These are phyloP conservation scores for Eupithecia dodoneata DNA, from an alignment of 2,888 invertebrate genomes.

Conservation along the genomic window DNA sequence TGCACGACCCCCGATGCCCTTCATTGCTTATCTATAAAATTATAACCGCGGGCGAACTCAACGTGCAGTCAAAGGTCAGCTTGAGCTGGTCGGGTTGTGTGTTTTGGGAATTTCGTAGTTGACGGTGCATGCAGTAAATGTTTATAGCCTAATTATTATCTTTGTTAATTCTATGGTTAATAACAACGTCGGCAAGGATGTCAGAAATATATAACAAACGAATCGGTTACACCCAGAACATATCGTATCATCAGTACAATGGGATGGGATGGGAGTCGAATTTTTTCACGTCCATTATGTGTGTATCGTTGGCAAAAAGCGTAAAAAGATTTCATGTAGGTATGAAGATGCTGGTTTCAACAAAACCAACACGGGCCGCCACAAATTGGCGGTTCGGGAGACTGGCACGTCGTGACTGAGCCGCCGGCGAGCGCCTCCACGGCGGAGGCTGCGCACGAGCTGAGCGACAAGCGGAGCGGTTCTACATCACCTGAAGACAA, in stretches of 20 bases:
- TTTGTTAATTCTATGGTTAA: constrained; percentile 60
- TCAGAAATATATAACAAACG: constrained; percentile 33
- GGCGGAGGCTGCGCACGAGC: constrained; percentile 43
- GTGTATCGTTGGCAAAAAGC: constrained; percentile 62
- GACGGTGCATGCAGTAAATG: constrained; percentile 71
- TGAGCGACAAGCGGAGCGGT: constrained; percentile 46
- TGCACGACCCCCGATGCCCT: constrained; percentile 60
- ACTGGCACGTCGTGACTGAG: constrained; percentile 78
- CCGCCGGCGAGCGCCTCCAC: constrained; percentile 62
- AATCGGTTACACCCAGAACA: constrained; percentile 31
- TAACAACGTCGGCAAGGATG: constrained; percentile 53
- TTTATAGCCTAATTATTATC: constrained; percentile 77
- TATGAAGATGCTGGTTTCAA: constrained; percentile 81
- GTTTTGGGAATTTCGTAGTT: constrained; percentile 75
- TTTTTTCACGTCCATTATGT: constrained; percentile 56
- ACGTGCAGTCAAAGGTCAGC: constrained; percentile 64
- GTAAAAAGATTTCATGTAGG: constrained; percentile 70
- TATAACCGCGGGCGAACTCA: constrained; percentile 58
- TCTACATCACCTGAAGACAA: not conserved
- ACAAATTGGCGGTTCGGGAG: constrained; percentile 81
- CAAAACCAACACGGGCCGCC: constrained; percentile 83
- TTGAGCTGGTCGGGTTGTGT: constrained; percentile 62
- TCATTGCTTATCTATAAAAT: constrained; percentile 55
- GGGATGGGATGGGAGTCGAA: constrained; percentile 43
- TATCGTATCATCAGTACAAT: not conserved